Base-by-base conservation (phyloP, 37 sponge, comb jelly and placozoan species). In the Hexactinellida sp. region DNA sequence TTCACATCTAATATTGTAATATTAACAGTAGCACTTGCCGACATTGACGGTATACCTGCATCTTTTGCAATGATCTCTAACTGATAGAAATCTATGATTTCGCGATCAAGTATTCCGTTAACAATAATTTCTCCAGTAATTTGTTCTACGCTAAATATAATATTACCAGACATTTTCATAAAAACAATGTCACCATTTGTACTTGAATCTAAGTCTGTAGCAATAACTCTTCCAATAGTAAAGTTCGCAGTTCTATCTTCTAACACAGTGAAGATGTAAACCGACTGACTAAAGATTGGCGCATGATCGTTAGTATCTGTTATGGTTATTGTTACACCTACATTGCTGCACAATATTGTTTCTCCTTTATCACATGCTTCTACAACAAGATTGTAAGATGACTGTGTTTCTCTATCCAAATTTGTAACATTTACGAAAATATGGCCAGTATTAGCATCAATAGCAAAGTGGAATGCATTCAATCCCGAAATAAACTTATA, bases 161-260 rank as follows among this genome's bases (percentile, higher is more conserved):
- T 21, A 9, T 24, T 24, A 9, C 52, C 86, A 32, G 37, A 36
- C 1, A 9, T 24, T 5, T 71, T 32, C 5, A n/a, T 7, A 54
- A 71, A 85, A 24, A 1, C 10, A 34, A 85, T 24, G 10, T 24
- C 23, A 7, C 54, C 86, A 54, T 85, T 85, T 54, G 32, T 28
- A 38, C 86, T 83, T 25, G 1, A 84, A 54, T 85, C 86, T n/a
- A 36, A 28, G 52, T 85, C 86, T 36, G 86, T 55, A 24, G 86
- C 86, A 25, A 36, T 24, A 21, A 85, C 86, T 7, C 3, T 41
- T 51, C 54, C 52, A 36, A 85, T 54, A 13, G 9, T 41, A 47
- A 38, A 38, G 21, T 38, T 37, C 1, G 39, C 19, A 36, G 86
- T 5, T 7, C 28, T 36, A 54, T 85, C 36, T 30, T 85, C 86